phyloP scores from a whole-genome alignment of 2,888 invertebrate species.

The Neoaliturus tenellus region DNA sequence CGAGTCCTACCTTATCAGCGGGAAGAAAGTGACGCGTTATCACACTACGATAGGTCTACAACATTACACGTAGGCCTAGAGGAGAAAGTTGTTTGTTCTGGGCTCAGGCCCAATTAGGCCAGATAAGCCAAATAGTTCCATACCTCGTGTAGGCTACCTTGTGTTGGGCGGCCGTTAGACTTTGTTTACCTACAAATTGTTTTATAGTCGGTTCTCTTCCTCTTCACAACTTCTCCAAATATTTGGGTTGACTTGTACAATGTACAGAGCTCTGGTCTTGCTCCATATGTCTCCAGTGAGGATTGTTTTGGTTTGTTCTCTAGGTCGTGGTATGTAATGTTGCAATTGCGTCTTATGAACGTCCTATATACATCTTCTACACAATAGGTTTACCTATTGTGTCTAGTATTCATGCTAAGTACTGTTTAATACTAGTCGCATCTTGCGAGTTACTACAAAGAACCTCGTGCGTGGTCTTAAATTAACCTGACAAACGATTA shows the following conservation, averaged over 20 bases:
- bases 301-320: too few relatives aligned
- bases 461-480: too few relatives aligned
- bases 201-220: conserved; percentile 6
- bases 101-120: conserved; percentile 22
- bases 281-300: background rate
- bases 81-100: background rate
- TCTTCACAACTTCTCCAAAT: conserved; percentile 7
- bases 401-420: too few relatives aligned
- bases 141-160: background rate
- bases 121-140: background rate
- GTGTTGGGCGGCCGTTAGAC: background rate
- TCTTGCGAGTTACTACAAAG: too few relatives aligned
- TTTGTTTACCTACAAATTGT: background rate
- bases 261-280: background rate
- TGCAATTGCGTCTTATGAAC: too few relatives aligned
- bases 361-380: too few relatives aligned
- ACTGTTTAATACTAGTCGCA: too few relatives aligned
- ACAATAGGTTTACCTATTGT: too few relatives aligned
- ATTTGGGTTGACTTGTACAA: background rate
- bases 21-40: background rate
- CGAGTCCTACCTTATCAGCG: too few relatives aligned
- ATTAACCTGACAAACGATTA: too few relatives aligned
- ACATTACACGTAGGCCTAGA: background rate
- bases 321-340: too few relatives aligned
- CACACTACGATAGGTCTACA: background rate